A percentile compares a stretch with the other conserved stretches of the same genome.
These are phyloP conservation scores for Sebastolobus alascanus DNA, from an alignment of 2,797 vertebrate genomes.

Conservation along the genomic window DNA sequence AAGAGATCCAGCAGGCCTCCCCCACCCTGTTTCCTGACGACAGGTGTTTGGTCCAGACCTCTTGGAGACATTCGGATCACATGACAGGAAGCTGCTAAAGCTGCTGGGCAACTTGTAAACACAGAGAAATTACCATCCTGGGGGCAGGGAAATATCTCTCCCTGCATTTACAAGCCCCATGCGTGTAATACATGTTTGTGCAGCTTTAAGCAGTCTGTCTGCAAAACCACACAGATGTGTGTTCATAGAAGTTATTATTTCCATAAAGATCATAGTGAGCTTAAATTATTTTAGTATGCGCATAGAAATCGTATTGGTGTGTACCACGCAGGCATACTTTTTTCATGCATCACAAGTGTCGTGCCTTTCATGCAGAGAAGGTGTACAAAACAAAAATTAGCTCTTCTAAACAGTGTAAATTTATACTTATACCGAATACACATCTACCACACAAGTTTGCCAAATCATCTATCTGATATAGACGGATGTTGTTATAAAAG, in stretches of 20 bases:
- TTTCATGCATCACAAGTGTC: not conserved
- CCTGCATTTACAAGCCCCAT: conserved; percentile 38
- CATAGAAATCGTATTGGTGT: not conserved
- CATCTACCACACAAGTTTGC: not conserved
- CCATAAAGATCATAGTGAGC: not conserved
- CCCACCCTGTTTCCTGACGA: conserved; percentile 50
- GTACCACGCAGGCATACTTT: not conserved
- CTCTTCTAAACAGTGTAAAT: not conserved
- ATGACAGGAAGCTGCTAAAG: conserved; percentile 67
- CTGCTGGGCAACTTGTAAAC: conserved; percentile 51
- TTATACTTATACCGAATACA: not conserved
- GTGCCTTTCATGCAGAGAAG: not conserved
- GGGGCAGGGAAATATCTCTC: conserved; percentile 32
- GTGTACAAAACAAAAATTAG: not conserved
- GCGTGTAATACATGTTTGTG: conserved; percentile 38
- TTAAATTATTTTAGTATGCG: not conserved
- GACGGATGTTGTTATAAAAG: not conserved
- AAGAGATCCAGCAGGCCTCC: conserved; percentile 38
- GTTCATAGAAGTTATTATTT: conserved; percentile 29
- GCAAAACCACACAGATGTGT: conserved; percentile 7
- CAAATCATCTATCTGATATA: not conserved
- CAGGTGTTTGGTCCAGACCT: conserved; percentile 73
- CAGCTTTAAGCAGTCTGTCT: conserved; percentile 6
- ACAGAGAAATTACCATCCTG: conserved; percentile 51
- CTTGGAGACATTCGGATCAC: conserved; percentile 63